phyloP scores from a whole-genome alignment of 2,113 vertebrate species.

The Bos indicus region DNA sequence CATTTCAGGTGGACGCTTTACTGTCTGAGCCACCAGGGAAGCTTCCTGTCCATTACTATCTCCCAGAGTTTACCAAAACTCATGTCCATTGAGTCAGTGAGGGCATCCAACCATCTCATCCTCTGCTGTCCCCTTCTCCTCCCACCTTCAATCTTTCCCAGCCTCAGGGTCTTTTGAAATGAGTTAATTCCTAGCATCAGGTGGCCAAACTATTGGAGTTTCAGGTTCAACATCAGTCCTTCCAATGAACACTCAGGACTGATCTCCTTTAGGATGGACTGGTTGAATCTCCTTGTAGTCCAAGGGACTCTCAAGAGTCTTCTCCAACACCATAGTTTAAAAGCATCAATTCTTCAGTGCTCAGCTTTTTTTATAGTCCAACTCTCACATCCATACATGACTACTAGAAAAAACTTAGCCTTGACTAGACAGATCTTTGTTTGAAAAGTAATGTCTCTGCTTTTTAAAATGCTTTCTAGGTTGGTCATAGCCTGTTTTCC shows the following conservation, averaged over 20 bases:
- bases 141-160: not conserved
- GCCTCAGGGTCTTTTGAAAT: not conserved
- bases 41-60: not conserved
- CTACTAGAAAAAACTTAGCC: not conserved
- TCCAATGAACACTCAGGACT: not conserved
- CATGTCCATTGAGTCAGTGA: not conserved
- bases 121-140: not conserved
- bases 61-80: not conserved
- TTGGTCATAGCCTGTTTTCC: not conserved
- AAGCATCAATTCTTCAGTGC: not conserved
- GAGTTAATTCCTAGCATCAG: not conserved
- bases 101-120: not conserved
- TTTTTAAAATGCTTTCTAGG: not conserved
- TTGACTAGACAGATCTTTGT: too few species aligned
- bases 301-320: not conserved
- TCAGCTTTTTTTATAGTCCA: not conserved
- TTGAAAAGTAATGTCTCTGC: not conserved
- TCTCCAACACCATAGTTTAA: not conserved
- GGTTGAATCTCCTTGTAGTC: not conserved
- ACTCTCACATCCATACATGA: not conserved
- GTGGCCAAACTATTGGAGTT: not conserved
- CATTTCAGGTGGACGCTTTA: too few species aligned
- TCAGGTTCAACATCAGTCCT: not conserved
- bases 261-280: not conserved
- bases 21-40: too few species aligned